These are phyloP conservation scores for Thecophora atra DNA, from an alignment of 2,888 invertebrate species.

Conservation along the genomic window DNA sequence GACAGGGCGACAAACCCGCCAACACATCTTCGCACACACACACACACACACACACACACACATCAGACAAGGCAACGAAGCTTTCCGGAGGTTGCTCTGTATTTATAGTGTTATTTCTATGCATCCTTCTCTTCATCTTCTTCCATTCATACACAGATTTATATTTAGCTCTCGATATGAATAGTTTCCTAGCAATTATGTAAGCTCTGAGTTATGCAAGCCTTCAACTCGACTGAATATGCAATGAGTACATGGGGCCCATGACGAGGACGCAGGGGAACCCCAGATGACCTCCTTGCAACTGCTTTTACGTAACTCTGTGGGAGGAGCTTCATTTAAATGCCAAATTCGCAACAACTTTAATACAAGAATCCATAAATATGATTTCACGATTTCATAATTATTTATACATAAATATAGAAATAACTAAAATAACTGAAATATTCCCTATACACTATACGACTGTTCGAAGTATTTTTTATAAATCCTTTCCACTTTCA, in stretches of 20 bases:
- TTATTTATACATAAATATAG: not conserved
- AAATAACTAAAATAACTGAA: too few species aligned
- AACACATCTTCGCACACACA: not conserved
- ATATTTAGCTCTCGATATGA: too few species aligned
- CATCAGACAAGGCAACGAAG: not conserved
- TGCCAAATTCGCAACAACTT: constrained; percentile 12
- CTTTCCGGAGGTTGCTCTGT: too few species aligned
- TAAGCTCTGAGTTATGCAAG: not conserved
- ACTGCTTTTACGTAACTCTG: not conserved
- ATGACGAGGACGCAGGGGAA: not conserved
- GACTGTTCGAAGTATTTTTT: too few species aligned
- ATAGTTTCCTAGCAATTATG: not conserved
- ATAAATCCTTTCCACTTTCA: too few species aligned
- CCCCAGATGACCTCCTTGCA: constrained; percentile 20
- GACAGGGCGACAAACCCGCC: not conserved
- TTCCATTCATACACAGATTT: too few species aligned
- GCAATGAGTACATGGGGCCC: not conserved
- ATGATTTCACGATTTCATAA: not conserved
- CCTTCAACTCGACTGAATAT: not conserved
- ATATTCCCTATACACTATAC: too few species aligned
- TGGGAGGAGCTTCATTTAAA: constrained; percentile 40
- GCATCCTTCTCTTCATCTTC: too few species aligned
- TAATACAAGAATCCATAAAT: not conserved
- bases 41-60: not conserved
- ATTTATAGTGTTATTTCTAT: too few species aligned